A percentile compares a stretch with the other conserved stretches of the same genome.
Evolutionary conservation across 2,113 vertebrate species (phyloP).

Genomic region (Agapornis roseicollis): DNA sequence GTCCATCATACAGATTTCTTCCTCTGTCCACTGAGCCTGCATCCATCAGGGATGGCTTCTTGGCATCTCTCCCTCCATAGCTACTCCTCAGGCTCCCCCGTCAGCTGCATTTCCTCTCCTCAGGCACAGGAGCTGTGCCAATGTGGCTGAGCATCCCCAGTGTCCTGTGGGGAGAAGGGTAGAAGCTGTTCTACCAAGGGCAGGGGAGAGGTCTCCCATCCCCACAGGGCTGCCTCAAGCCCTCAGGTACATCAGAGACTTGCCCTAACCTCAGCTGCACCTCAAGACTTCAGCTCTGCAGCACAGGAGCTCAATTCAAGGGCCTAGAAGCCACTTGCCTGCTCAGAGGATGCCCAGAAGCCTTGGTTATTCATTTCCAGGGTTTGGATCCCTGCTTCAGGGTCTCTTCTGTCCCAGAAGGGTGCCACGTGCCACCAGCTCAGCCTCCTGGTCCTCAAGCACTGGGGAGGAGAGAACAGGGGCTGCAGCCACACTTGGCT

Average conservation of each 20-base stretch:
- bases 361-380: constrained; percentile 55
- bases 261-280: neutral
- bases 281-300: neutral
- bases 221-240: neutral
- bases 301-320: neutral
- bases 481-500: neutral
- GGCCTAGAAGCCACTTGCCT: neutral
- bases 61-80: neutral
- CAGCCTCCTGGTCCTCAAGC: neutral
- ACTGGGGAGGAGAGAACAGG: neutral
- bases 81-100: neutral
- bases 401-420: neutral
- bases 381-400: neutral
- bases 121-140: neutral
- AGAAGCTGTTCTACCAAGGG: neutral
- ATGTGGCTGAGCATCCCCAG: neutral
- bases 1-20: neutral
- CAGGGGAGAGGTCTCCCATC: neutral
- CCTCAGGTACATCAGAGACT: neutral
- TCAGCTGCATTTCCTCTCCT: neutral
- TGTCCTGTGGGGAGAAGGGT: neutral
- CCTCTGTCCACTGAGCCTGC: neutral
- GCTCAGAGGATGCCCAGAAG: neutral
- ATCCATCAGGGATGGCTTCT: neutral
- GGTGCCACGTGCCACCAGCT: neutral